phyloP scores from a whole-genome alignment of 2,113 vertebrate species.

The Castor canadensis region DNA sequence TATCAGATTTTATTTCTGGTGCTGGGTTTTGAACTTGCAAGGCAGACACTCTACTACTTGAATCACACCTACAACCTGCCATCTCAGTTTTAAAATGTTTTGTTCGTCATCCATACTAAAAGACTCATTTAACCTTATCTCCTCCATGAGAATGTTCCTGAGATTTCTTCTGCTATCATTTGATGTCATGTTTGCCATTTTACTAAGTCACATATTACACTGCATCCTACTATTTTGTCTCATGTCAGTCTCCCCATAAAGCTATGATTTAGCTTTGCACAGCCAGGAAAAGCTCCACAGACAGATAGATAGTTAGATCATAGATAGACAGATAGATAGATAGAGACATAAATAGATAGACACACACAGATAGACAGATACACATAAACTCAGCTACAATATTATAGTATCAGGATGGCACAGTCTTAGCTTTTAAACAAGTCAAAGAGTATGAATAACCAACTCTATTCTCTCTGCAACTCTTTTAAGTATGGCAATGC shows the following conservation, averaged over 20 bases:
- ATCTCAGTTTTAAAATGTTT: too few relatives aligned
- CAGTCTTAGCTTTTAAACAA: neutral
- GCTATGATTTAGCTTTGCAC: neutral
- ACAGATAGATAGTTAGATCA: neutral
- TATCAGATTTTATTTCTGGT: neutral
- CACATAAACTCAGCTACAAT: too few relatives aligned
- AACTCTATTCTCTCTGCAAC: neutral
- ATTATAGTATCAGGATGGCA: neutral
- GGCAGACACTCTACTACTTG: too few relatives aligned
- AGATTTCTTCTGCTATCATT: neutral
- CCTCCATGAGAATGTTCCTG: neutral
- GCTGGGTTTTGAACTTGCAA: too few relatives aligned
- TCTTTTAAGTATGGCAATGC: neutral
- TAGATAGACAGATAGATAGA: neutral
- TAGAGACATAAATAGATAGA: too few relatives aligned
- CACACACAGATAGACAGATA: too few relatives aligned
- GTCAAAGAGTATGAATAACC: neutral
- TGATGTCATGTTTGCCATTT: neutral
- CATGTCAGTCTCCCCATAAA: neutral
- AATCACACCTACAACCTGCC: too few relatives aligned
- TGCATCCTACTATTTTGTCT: neutral
- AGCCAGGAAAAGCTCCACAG: neutral
- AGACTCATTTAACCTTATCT: neutral
- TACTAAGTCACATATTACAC: neutral
- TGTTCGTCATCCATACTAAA: neutral